These are phyloP conservation scores for Ophion obscuratus DNA, from an alignment of 2,888 invertebrate genomes.

Conservation along the genomic window DNA sequence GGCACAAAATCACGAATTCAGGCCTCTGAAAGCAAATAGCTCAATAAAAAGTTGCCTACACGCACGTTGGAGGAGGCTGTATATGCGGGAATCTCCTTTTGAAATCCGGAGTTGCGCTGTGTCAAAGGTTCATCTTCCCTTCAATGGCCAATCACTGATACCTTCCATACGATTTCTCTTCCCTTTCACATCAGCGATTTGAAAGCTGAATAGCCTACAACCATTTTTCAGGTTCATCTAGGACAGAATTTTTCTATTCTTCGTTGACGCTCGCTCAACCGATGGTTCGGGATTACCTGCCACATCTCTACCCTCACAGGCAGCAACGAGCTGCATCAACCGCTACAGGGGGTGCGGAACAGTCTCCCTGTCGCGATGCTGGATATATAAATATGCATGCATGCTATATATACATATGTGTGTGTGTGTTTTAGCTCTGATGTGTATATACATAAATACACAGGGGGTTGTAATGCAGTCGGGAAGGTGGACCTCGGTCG, in stretches of 20 bases:
- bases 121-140: not conserved
- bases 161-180: not conserved
- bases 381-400: slow-evolving; percentile 1
- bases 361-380: not conserved
- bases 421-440: slow-evolving; percentile 1
- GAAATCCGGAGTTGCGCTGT: not conserved
- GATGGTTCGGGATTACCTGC: slow-evolving; percentile 40
- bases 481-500: slow-evolving; percentile 51
- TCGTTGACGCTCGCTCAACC: slow-evolving; percentile 4
- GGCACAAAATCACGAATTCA: not conserved
- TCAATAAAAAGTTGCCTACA: too few species aligned
- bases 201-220: not conserved
- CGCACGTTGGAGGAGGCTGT: not conserved
- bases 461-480: slow-evolving; percentile 39
- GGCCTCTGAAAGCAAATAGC: too few species aligned
- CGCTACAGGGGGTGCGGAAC: slow-evolving; percentile 5
- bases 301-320: slow-evolving; percentile 21
- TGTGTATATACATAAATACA: slow-evolving; percentile 10
- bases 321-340: slow-evolving; percentile 31
- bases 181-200: not conserved
- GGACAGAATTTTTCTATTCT: slow-evolving; percentile 19
- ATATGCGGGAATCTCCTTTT: not conserved
- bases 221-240: not conserved
- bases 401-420: not conserved
- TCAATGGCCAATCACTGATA: slow-evolving; percentile 21